Base-by-base conservation (phyloP, 2,797 vertebrate species). In the Falco novaeseelandiae region DNA sequence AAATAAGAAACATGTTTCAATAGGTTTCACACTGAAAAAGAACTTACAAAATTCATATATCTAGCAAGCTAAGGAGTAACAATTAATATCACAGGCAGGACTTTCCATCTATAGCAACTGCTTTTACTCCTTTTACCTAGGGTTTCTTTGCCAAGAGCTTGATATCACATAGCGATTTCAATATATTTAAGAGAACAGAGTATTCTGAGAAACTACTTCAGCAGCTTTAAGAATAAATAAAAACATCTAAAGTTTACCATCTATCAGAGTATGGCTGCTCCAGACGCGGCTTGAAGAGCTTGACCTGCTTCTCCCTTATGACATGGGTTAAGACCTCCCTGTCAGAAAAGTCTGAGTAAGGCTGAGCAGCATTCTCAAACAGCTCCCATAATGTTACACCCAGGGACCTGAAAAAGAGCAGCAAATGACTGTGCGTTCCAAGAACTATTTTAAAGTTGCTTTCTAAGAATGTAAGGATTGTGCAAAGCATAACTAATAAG, bases 231-330 rank as follows among this genome's bases (percentile, higher is more conserved):
- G 84, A 46, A 79, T 18, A 76, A 78, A 78, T 1, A 48, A 52
- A 83, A 88, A 2, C 5, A 58, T 48, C 3, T 52, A 0, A 83
- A 61, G 78, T 96, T 98, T 97, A 99, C 99, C 99, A 99, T 99
- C 99, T 98, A 73, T 99, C 99, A 9, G 99, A 99, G 96, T 99
- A 99, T 2, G 99, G 99, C 88, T 99, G 99, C 62, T 99, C 99
- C 96, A 99, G 98, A 70, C 97, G 99, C 48, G 99, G 99, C 93
- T 99, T 99, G 19, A 98, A 98, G 83, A 99, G 99, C 74, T 99
- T 99, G 71, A 98, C 98, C 92, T 98, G 99, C 90, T 99, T 99
- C 96, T 99, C 99, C 96, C 98, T 99, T 95, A 99, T 99, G 93
- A 96, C 98, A 13, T 98, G 98, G 94, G 98, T 98, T 96, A 99